Conservation (phyloP, 2,888 invertebrate genomes). For the Limnephilus marmoratus region DNA sequence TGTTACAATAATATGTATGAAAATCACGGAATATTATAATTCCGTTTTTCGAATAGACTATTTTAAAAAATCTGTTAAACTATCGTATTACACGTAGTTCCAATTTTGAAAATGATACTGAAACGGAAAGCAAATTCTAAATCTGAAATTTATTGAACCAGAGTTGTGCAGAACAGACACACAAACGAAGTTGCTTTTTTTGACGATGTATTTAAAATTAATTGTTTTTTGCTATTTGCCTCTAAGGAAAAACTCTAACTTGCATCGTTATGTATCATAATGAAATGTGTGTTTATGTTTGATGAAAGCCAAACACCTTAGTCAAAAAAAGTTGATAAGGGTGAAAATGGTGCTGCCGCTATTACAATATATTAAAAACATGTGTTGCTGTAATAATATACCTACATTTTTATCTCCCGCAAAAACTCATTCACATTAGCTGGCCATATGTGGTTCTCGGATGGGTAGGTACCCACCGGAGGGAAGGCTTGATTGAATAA, state of each 20-base stretch:
- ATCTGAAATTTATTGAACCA: no score
- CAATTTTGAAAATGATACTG: no score
- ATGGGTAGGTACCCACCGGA: background rate
- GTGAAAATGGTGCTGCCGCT: background rate
- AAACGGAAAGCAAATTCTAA: no score
- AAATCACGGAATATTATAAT: no score
- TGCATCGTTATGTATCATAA: background rate
- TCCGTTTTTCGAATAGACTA: no score
- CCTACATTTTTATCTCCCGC: background rate
- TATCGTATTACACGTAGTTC: no score
- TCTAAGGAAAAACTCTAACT: background rate
- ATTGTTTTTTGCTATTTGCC: background rate
- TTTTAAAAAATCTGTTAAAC: no score
- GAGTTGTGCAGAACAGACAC: no score
- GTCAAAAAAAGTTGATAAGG: background rate
- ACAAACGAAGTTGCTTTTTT: no score
- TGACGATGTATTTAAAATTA: no score
- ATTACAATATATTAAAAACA: background rate
- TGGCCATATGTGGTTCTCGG: background rate
- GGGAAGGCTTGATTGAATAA: background rate
- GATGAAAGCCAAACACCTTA: background rate
- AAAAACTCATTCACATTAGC: background rate
- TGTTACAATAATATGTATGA: no score
- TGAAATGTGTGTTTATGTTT: background rate
- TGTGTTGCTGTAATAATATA: background rate